Percentiles rank a stretch among this genome's conserved stretches.
These are phyloP conservation scores for Nesidiocoris tenuis DNA, from an alignment of 2,888 invertebrate species.

Conservation along the genomic window DNA sequence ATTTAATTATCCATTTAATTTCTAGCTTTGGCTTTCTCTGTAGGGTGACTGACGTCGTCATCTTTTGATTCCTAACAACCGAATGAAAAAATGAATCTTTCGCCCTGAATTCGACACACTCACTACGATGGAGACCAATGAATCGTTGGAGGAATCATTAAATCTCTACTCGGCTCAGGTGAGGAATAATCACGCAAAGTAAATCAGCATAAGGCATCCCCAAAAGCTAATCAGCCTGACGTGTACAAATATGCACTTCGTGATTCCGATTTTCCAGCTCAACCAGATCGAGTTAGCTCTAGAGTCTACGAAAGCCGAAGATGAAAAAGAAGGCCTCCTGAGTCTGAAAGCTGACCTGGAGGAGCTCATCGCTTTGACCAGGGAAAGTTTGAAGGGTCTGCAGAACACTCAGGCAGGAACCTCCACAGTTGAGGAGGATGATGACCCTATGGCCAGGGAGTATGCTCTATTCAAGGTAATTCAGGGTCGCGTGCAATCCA, in stretches of 20 bases:
- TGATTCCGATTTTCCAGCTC: conserved; percentile 61
- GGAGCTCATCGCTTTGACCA: conserved; percentile 68
- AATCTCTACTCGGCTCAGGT: conserved; percentile 19
- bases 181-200: neutral
- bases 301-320: conserved; percentile 56
- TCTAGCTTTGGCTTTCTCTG: too few relatives aligned
- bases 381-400: conserved; percentile 58
- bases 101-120: neutral
- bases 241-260: too few relatives aligned
- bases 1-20: too few relatives aligned
- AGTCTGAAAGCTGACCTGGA: conserved; percentile 65
- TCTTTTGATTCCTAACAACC: too few relatives aligned
- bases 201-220: neutral
- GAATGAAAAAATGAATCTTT: too few relatives aligned
- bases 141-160: conserved; percentile 23
- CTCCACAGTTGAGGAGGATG: conserved; percentile 45
- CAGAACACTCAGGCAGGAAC: conserved; percentile 28
- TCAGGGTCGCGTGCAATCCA: too few relatives aligned
- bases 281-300: conserved; percentile 65
- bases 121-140: conserved; percentile 12
- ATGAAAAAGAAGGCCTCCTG: conserved; percentile 61
- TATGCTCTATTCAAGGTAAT: conserved; percentile 65
- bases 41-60: too few relatives aligned
- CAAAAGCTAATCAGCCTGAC: neutral
- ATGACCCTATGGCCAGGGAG: conserved; percentile 59